phyloP scores from a whole-genome alignment of 2,113 vertebrate genomes.

The Gorsachius goisagi region DNA sequence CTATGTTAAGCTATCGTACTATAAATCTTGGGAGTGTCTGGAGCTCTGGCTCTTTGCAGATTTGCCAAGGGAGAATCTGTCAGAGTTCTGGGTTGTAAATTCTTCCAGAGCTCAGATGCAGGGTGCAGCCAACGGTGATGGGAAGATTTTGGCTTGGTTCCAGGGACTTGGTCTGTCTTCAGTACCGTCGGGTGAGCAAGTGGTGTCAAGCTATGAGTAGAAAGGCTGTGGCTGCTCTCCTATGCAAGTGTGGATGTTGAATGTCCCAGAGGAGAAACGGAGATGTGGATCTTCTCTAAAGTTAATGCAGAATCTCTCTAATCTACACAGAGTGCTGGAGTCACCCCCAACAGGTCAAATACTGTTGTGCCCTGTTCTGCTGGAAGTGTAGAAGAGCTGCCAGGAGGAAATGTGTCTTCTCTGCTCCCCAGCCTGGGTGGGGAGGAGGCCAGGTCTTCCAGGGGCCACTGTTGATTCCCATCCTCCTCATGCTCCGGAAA shows the following conservation, averaged over 20 bases:
- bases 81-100: neutral
- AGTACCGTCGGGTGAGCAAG: fast-evolving
- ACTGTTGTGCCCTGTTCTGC: neutral
- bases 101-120: neutral
- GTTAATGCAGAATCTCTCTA: neutral
- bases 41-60: neutral
- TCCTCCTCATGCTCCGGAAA: neutral
- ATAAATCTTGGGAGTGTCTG: neutral
- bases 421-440: neutral
- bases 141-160: neutral
- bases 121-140: neutral
- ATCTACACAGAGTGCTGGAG: neutral
- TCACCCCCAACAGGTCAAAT: neutral
- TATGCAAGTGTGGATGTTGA: neutral
- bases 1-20: neutral
- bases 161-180: neutral
- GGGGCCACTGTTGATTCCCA: neutral
- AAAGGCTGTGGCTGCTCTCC: neutral
- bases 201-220: neutral
- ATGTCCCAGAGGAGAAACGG: neutral
- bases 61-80: neutral
- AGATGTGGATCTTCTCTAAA: neutral
- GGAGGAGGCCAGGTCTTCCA: neutral
- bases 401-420: neutral
- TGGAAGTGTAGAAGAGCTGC: neutral